Percentiles rank a stretch among this genome's conserved stretches.
Evolutionary conservation across 1,140 invertebrate genomes (phyloP).

Genomic region (Rhynchophorus ferrugineus): DNA sequence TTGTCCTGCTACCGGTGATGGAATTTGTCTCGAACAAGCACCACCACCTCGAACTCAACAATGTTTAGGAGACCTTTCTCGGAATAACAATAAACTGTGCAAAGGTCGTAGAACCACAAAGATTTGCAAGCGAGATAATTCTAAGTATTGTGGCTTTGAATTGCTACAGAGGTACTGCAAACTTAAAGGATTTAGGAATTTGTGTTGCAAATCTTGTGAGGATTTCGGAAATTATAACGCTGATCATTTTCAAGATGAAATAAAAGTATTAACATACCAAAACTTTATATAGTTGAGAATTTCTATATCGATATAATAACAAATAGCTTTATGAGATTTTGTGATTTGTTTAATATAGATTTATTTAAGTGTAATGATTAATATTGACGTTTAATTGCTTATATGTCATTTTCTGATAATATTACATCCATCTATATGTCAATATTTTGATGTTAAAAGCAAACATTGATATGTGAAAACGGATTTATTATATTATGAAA

Average conservation of each 20-base stretch:
- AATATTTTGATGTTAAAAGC: too few relatives aligned
- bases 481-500: too few relatives aligned
- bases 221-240: constrained; percentile 1
- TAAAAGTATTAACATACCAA: neutral
- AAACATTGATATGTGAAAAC: too few relatives aligned
- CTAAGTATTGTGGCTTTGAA: constrained; percentile 43
- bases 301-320: too few relatives aligned
- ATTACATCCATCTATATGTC: too few relatives aligned
- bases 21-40: constrained; percentile 43
- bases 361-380: too few relatives aligned
- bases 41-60: constrained; percentile 37
- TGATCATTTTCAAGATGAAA: neutral
- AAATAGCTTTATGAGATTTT: too few relatives aligned
- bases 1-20: constrained; percentile 51
- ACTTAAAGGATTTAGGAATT: constrained; percentile 46
- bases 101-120: constrained; percentile 29
- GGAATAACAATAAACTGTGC: constrained; percentile 25
- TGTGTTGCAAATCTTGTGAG: constrained; percentile 49
- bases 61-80: constrained; percentile 33
- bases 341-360: too few relatives aligned
- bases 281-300: neutral
- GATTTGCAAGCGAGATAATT: constrained; percentile 41
- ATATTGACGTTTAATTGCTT: too few relatives aligned
- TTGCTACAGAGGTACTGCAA: constrained; percentile 47
- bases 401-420: too few relatives aligned